Evolutionary conservation across 1,140 invertebrate species (phyloP).

Genomic region (Monomorium pharaonis): DNA sequence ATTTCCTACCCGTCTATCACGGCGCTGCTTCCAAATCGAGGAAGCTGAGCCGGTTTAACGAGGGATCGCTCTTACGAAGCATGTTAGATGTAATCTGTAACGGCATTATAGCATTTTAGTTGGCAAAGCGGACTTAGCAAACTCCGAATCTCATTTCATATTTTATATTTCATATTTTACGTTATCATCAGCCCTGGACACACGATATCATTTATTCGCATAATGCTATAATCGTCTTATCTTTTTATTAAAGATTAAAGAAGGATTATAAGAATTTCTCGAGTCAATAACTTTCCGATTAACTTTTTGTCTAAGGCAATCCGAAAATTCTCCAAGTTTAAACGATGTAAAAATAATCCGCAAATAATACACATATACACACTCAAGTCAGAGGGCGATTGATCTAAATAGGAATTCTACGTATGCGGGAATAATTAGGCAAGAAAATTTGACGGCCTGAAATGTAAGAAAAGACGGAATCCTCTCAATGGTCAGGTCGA

Average conservation of each 20-base stretch:
- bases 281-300: neutral
- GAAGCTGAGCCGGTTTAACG: constrained; percentile 43
- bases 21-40: constrained; percentile 5
- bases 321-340: neutral
- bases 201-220: neutral
- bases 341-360: neutral
- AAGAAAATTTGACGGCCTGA: constrained; percentile 43
- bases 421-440: constrained; percentile 28
- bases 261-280: constrained; percentile 25
- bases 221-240: constrained; percentile 31
- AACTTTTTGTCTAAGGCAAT: neutral
- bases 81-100: constrained; percentile 45
- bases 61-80: constrained; percentile 34
- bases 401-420: neutral
- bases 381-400: neutral
- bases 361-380: neutral
- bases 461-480: constrained; percentile 67
- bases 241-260: constrained; percentile 27
- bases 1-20: constrained; percentile 65
- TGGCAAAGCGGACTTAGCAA: constrained; percentile 31
- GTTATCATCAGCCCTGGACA: neutral
- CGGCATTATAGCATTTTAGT: constrained; percentile 33
- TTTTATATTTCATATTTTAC: constrained; percentile 32
- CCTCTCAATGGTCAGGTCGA: constrained; percentile 64
- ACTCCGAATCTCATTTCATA: constrained; percentile 14